Evolutionary conservation across 2,888 invertebrate species (phyloP).

Genomic region (Sympetrum striolatum): DNA sequence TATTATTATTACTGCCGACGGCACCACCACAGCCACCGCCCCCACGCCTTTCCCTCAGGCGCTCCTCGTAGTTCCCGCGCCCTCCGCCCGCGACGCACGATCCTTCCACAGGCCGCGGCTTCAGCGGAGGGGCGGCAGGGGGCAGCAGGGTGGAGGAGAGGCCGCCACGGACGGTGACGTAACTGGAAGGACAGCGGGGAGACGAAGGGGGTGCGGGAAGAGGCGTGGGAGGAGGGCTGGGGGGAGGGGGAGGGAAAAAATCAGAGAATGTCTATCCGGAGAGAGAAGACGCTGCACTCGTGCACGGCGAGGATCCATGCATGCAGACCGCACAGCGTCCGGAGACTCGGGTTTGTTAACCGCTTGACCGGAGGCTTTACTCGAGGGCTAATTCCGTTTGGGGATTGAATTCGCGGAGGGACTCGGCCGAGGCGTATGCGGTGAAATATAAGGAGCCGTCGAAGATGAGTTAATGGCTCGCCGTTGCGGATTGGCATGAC

Average conservation of each 20-base stretch:
- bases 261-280: background rate
- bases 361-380: too few species aligned
- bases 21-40: slow-evolving; percentile 32
- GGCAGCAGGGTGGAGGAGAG: slow-evolving; percentile 74
- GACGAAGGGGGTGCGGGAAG: slow-evolving; percentile 19
- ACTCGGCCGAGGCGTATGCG: too few species aligned
- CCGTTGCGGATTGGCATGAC: too few species aligned
- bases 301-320: too few species aligned
- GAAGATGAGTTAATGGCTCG: too few species aligned
- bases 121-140: slow-evolving; percentile 57
- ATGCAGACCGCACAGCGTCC: too few species aligned
- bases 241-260: slow-evolving; percentile 46
- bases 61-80: slow-evolving; percentile 29
- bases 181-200: slow-evolving; percentile 55
- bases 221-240: slow-evolving; percentile 45
- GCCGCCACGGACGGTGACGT: slow-evolving; percentile 74
- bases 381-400: too few species aligned
- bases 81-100: slow-evolving; percentile 32
- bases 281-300: background rate
- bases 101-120: slow-evolving; percentile 2
- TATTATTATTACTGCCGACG: slow-evolving; percentile 34
- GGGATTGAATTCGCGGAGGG: too few species aligned
- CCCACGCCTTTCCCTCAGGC: background rate
- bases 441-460: too few species aligned
- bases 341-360: too few species aligned